phyloP scores from a whole-genome alignment of 2,797 vertebrate species.

The Aselliscus stoliczkanus region DNA sequence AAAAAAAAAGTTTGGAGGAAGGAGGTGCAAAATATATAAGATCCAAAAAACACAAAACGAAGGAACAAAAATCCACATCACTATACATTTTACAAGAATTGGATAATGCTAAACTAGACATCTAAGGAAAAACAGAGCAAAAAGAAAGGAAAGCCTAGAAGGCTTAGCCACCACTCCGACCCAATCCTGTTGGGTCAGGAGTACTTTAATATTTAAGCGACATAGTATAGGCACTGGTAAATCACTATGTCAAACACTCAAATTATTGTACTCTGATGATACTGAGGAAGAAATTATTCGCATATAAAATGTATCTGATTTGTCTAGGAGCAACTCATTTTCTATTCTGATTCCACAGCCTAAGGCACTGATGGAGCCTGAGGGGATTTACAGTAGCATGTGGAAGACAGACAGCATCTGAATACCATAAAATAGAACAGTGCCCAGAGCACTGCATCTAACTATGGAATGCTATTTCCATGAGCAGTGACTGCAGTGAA shows the following conservation, averaged over 20 bases:
- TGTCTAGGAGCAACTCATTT: conserved; percentile 57
- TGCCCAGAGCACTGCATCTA: neutral
- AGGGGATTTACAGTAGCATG: neutral
- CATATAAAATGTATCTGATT: conserved; percentile 60
- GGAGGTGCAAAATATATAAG: neutral
- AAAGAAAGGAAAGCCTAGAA: neutral
- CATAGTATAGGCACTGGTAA: conserved; percentile 12
- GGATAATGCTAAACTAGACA: neutral
- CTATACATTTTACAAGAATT: neutral
- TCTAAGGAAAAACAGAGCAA: neutral
- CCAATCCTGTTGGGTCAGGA: neutral
- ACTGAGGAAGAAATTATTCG: conserved; percentile 40
- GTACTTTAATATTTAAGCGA: conserved; percentile 16
- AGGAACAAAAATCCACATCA: neutral
- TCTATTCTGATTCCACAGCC: conserved; percentile 55
- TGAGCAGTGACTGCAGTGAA: neutral
- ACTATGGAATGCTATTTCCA: neutral
- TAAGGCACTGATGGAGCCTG: conserved; percentile 46
- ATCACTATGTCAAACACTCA: conserved; percentile 35
- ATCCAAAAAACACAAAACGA: neutral
- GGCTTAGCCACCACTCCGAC: neutral
- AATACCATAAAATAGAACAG: neutral
- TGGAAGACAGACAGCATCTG: neutral
- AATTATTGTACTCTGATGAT: conserved; percentile 52
- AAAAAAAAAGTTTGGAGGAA: neutral